A percentile compares a stretch with the other conserved stretches of the same genome.
Conservation (phyloP, 2,113 vertebrate genomes). For the Otolemur garnettii region DNA sequence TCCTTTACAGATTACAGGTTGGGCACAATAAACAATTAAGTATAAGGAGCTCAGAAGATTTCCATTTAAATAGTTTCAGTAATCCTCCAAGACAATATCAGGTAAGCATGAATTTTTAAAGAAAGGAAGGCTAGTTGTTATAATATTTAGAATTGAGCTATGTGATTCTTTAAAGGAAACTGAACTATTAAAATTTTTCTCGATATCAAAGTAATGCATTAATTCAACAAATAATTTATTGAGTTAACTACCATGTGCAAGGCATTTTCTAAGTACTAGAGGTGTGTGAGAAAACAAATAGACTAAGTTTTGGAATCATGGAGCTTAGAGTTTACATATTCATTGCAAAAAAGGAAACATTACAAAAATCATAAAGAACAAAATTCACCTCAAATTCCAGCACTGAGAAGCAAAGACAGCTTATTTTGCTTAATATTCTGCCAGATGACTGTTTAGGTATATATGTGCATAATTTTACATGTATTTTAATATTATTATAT, state of each 20-base stretch:
- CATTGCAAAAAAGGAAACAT: background rate
- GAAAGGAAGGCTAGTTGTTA: background rate
- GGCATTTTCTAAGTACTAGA: background rate
- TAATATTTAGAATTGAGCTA: background rate
- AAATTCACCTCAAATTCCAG: too few species aligned
- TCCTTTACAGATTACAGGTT: conserved; percentile 87
- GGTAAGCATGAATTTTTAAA: conserved; percentile 86
- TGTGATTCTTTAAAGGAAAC: background rate
- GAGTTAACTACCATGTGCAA: background rate
- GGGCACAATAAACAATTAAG: conserved; percentile 89
- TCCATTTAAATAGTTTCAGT: conserved; percentile 89
- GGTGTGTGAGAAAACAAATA: background rate
- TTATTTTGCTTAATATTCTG: background rate
- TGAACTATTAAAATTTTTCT: conserved; percentile 24
- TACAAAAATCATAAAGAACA: too few species aligned
- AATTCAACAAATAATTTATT: background rate
- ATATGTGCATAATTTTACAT: background rate
- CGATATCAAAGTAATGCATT: background rate
- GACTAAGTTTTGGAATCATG: background rate
- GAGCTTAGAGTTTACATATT: background rate
- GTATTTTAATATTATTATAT: background rate
- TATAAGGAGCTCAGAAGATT: conserved; percentile 89
- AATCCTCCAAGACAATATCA: conserved; percentile 92
- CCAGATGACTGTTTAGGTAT: background rate
- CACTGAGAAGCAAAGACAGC: background rate